These are phyloP conservation scores for cat (Felis catus) DNA, from an alignment of 2,113 vertebrate genomes.

Conservation along the genomic window DNA sequence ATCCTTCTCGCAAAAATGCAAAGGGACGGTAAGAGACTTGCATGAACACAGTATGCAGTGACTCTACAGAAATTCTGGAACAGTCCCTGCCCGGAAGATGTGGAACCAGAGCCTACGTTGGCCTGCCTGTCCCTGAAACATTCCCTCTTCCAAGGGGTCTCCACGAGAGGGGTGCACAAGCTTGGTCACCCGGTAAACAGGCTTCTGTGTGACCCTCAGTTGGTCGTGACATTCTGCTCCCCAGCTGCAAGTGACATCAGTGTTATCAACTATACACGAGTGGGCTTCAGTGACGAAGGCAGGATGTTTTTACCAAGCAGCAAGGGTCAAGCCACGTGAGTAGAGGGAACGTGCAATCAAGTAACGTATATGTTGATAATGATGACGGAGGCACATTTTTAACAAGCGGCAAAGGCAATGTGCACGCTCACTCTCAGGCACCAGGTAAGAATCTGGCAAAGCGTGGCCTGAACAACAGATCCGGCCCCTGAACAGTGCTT, in stretches of 20 bases:
- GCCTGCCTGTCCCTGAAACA: neutral
- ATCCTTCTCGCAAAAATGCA: neutral
- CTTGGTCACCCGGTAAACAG: neutral
- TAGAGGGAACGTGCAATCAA: neutral
- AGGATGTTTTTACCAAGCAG: neutral
- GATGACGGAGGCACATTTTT: fast-evolving
- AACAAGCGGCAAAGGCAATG: neutral
- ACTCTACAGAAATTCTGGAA: neutral
- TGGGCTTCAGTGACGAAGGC: neutral
- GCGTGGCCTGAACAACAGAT: too few species aligned
- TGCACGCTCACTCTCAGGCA: neutral
- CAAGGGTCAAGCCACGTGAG: neutral
- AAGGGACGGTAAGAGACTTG: neutral
- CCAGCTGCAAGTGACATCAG: neutral
- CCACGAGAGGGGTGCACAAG: too few species aligned
- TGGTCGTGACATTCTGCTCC: fast-evolving
- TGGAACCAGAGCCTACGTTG: too few species aligned
- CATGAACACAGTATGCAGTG: too few species aligned
- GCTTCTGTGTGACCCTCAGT: neutral
- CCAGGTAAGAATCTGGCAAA: neutral
- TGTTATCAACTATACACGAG: fast-evolving
- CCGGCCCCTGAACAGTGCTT: too few species aligned
- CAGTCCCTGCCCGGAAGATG: neutral
- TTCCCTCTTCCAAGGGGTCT: neutral
- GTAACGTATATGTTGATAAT: neutral